A percentile compares a stretch with the other conserved stretches of the same genome.
Conservation (phyloP, 2,113 vertebrate genomes). For the Lutjanus erythropterus region DNA sequence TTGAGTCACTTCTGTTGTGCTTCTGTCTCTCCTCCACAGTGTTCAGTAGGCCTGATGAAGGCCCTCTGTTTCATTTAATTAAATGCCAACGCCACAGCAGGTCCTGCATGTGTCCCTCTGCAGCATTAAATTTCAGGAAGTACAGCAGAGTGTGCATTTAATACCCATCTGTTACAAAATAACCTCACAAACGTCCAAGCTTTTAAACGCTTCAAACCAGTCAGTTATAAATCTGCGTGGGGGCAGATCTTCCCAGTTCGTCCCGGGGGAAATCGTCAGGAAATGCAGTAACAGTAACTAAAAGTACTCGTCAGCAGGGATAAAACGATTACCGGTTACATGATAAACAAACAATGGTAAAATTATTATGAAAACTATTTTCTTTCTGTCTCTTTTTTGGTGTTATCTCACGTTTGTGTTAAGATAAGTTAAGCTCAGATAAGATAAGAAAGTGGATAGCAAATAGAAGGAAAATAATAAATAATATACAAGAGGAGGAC, state of each 20-base stretch:
- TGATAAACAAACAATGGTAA: too few species aligned
- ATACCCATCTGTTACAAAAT: neutral
- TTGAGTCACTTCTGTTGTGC: neutral
- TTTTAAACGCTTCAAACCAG: neutral
- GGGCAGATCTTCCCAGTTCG: neutral
- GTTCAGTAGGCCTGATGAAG: neutral
- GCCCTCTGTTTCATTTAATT: neutral
- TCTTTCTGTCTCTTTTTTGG: too few species aligned
- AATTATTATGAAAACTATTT: too few species aligned
- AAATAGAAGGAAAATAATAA: too few species aligned
- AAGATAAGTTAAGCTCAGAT: too few species aligned
- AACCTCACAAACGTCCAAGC: neutral
- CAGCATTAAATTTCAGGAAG: neutral
- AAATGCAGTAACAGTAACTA: neutral
- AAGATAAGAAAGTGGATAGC: too few species aligned
- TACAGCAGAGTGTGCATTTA: neutral
- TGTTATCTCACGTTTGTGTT: too few species aligned
- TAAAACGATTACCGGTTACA: too few species aligned
- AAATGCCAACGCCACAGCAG: neutral
- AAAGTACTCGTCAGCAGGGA: too few species aligned
- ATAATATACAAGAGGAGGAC: too few species aligned
- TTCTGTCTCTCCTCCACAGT: neutral
- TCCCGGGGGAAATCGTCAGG: neutral
- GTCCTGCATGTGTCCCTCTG: neutral
- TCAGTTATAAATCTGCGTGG: neutral